These are phyloP conservation scores for Motacilla tschutschensis DNA, from an alignment of 2,113 vertebrate species.

Conservation along the genomic window DNA sequence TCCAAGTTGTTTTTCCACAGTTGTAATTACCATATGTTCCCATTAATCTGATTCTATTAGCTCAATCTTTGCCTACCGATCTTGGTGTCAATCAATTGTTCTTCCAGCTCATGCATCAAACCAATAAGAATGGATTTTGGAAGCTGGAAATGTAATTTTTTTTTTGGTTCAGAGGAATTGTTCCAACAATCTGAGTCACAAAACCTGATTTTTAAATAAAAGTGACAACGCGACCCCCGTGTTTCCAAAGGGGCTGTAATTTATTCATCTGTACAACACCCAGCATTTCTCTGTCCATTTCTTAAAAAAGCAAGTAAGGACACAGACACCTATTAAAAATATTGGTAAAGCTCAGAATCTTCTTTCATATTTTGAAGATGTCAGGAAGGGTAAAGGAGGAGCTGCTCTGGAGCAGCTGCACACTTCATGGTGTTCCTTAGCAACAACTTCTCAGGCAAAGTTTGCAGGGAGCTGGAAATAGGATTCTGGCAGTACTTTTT, in stretches of 20 bases:
- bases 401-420: slow-evolving; percentile 58
- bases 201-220: not conserved
- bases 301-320: not conserved
- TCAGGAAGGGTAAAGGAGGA: slow-evolving; percentile 43
- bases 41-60: slow-evolving; percentile 74
- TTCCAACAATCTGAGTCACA: not conserved
- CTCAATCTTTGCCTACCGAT: slow-evolving; percentile 64
- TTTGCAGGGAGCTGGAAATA: slow-evolving; percentile 15
- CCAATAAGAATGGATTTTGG: slow-evolving; percentile 62
- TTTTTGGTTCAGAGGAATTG: slow-evolving; percentile 21
- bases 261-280: not conserved
- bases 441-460: slow-evolving; percentile 70
- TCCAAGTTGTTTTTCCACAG: slow-evolving; percentile 67
- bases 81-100: slow-evolving; percentile 73
- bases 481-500: slow-evolving; percentile 28
- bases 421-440: slow-evolving; percentile 69
- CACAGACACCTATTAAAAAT: not conserved
- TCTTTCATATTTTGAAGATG: slow-evolving; percentile 52
- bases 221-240: not conserved
- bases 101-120: slow-evolving; percentile 63
- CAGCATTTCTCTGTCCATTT: not conserved
- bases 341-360: slow-evolving; percentile 31
- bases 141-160: slow-evolving; percentile 48
- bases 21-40: slow-evolving; percentile 80
- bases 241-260: not conserved